Evolutionary conservation across 2,888 invertebrate genomes (phyloP).

Genomic region (Hetaerina titia): DNA sequence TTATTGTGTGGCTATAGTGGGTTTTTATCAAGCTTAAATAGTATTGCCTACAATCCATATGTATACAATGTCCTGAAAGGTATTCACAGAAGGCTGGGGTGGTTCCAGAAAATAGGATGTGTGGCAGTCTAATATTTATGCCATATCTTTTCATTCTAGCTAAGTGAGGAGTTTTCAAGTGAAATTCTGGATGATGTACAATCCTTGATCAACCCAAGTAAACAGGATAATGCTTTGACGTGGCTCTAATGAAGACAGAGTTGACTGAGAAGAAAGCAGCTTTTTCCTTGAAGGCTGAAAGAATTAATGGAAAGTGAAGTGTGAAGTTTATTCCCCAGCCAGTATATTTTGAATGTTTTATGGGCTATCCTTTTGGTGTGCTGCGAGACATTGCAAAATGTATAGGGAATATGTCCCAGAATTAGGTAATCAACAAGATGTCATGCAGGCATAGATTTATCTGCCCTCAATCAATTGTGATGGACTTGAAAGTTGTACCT

Average conservation of each 20-base stretch:
- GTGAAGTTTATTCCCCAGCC: slow-evolving; percentile 22
- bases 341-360: slow-evolving; percentile 13
- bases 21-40: not conserved
- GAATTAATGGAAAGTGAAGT: slow-evolving; percentile 37
- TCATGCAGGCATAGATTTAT: not conserved
- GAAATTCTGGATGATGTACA: slow-evolving; percentile 94
- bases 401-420: not conserved
- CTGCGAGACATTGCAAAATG: not conserved
- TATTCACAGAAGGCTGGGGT: no score
- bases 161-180: slow-evolving; percentile 91
- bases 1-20: slow-evolving; percentile 69
- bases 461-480: slow-evolving; percentile 2
- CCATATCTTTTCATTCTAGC: slow-evolving; percentile 78
- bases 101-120: no score
- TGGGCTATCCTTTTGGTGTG: slow-evolving; percentile 32
- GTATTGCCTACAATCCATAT: no score
- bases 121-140: not conserved
- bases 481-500: not conserved
- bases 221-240: slow-evolving; percentile 91
- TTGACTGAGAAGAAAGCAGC: slow-evolving; percentile 38
- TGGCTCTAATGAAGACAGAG: slow-evolving; percentile 83
- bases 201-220: slow-evolving; percentile 88
- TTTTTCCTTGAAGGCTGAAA: slow-evolving; percentile 36
- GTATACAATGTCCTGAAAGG: no score
- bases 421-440: not conserved